Base-by-base conservation (phyloP, 2,888 invertebrate species). In the Neoascia interrupta region DNA sequence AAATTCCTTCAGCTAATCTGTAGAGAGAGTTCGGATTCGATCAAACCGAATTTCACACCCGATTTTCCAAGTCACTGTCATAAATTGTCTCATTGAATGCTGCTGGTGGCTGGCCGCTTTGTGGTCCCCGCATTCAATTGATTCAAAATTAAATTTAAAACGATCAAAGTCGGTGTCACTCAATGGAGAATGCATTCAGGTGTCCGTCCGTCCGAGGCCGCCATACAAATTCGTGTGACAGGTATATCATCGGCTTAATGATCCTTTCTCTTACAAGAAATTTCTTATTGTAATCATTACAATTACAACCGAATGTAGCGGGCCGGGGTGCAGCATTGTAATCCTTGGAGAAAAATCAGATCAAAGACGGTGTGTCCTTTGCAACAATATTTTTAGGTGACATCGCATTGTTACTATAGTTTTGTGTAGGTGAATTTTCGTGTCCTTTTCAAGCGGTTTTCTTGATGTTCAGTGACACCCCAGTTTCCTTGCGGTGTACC, bases 221-320 rank as follows among this genome's bases (percentile, higher is more conserved):
- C 21, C 58, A 45, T 47, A 21, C 18, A 45, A 43, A 45, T 53
- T 5, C 37, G 6, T 60, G 16, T 73, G 73, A 79, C 79, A 79
- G 73, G 79, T 73, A 79, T 79, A 79, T 79, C 79, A 79, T 73
- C 60, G 54, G 73, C 79, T 79, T 79, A 79, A 54, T 73, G 76
- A 61, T 66, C 28, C 39, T 39, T 69, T 26, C 26, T 56, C 41
- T 34, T 5, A 6, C 13, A 3, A 8, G 5, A 10, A 4, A n/a
- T 16, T 43, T 53, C 19, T 54, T 56, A 53, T 53, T 54, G 47
- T 61, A 51, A 56, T 41, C 41, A 49, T 56, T 31, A 73, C 66
- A 73, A 56, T 39, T 45, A 47, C 45, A 72, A n/a, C 15, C 18
- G 34, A 47, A 21, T 23, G 16, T 36, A 37, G 49, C 56, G 28